phyloP scores from a whole-genome alignment of 2,797 vertebrate species.

The Siniperca obscura region DNA sequence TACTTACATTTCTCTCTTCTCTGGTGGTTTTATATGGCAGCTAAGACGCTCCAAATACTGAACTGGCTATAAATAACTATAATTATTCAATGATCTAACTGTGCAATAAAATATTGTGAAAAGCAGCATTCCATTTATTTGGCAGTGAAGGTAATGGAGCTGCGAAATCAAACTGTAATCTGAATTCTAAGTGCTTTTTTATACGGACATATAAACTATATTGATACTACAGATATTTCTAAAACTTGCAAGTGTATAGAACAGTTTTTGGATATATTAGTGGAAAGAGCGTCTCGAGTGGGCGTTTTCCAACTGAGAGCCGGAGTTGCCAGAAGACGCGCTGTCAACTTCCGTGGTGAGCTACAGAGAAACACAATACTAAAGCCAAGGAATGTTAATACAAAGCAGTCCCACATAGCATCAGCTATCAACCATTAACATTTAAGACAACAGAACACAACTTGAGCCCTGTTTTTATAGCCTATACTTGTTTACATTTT shows the following conservation, averaged over 20 bases:
- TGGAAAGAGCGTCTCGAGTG: neutral
- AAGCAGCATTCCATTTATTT: neutral
- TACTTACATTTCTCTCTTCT: neutral
- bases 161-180: neutral
- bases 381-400: neutral
- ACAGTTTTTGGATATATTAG: neutral
- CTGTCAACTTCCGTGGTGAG: neutral
- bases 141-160: neutral
- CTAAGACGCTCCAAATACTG: neutral
- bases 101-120: too few species aligned
- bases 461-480: too few species aligned
- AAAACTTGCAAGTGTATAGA: neutral
- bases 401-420: neutral
- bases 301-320: neutral
- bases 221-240: neutral
- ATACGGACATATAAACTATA: neutral
- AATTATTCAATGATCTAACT: neutral
- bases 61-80: neutral
- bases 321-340: neutral
- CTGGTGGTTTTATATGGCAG: neutral
- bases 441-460: too few species aligned
- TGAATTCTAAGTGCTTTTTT: neutral
- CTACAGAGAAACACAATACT: neutral
- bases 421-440: neutral
- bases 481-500: too few species aligned